Percentiles rank a stretch among this genome's conserved stretches.
Conservation (phyloP, 2,113 vertebrate species). For the Laticauda colubrina region DNA sequence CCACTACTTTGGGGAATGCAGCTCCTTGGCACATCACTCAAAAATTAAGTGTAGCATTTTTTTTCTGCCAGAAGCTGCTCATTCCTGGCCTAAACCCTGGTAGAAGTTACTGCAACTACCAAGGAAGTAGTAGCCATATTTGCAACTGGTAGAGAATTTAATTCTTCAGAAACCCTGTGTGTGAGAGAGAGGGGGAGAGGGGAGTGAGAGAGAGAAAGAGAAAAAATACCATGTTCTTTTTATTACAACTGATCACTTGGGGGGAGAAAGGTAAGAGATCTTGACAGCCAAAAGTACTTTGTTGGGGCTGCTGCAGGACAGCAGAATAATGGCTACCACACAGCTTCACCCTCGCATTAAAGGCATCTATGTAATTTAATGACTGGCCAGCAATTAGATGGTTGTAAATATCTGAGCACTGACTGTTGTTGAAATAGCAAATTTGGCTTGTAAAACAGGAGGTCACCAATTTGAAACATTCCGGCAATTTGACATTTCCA, state of each 20-base stretch:
- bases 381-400: not conserved
- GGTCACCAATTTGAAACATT: conserved; percentile 2
- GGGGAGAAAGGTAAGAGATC: not conserved
- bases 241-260: not conserved
- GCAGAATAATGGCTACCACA: not conserved
- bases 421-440: conserved; percentile 40
- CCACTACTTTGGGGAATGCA: not conserved
- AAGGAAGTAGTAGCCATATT: not conserved
- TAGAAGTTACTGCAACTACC: not conserved
- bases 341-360: not conserved
- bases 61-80: not conserved
- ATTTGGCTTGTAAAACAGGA: conserved; percentile 39
- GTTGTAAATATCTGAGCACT: not conserved
- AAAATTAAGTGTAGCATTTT: not conserved
- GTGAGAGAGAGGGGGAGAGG: too few relatives aligned
- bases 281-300: not conserved
- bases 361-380: not conserved
- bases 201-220: too few relatives aligned
- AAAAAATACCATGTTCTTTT: not conserved
- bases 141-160: not conserved
- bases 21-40: not conserved
- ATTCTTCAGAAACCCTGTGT: not conserved
- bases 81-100: not conserved
- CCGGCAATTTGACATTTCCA: not conserved
- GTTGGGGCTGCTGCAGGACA: not conserved